Base-by-base conservation (phyloP, 2,113 vertebrate genomes). In the Arizona elegans region DNA sequence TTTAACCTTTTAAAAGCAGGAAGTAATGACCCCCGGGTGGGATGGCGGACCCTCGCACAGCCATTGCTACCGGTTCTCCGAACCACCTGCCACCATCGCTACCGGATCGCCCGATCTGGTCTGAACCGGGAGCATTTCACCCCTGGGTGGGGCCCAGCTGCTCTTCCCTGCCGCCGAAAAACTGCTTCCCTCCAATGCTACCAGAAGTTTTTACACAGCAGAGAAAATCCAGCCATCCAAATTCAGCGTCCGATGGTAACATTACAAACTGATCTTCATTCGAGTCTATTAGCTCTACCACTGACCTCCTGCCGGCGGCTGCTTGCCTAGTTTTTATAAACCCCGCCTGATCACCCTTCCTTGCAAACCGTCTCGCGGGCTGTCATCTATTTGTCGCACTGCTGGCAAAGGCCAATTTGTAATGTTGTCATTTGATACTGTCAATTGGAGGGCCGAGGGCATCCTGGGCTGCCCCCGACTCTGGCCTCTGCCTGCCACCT, bases 121-220 rank as follows among this genome's bases (percentile, higher is more conserved):
- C 43, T 5, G 4, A 47, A 47, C 43, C 43, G 43, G 43, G 43
- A 47, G 43, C 43, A 47, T 47, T 47, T 47, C 43, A 47, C 43
- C 43, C 43, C 43, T 47, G 43, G 65, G 29, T 15, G 65, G 65
- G 5, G 1, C 13, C 65, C 65, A 8, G 5, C 4, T 17, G 65
- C 13, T 33, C 65, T 7, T 33, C 65, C 65, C n/a, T 70, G 29
- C 11, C 13, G 29, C 11, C 11, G 10, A 43, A 50, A 50, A 50
- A 3, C 43, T 0, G 29, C n/a, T 8, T 33, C 70, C 6, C 0
- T n/a, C 29, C 7, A 2, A 7, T 15, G 65, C n/a, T 33, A 0
- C 70, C 6, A 3, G n/a, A 33, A 2, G n/a, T 75, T 75, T 75
- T 17, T 38, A 29, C 26, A 3, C 26, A 65, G 26, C 62, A n/a